Base-by-base conservation (phyloP, 2,113 vertebrate genomes). In the Struthidea cinerea region DNA sequence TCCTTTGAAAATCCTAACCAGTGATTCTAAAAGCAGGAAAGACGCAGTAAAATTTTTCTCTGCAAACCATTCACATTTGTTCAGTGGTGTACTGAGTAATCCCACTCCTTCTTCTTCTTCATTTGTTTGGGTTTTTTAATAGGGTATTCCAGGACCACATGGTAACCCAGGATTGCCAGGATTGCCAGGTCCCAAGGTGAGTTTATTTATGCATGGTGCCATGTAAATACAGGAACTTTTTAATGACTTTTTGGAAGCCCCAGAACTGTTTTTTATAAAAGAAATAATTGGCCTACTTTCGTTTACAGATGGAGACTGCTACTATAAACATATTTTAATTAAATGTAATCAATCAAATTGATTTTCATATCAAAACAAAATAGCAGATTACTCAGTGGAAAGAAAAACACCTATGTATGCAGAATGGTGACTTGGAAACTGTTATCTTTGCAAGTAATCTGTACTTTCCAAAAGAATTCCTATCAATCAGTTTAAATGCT, bases 81-180 rank as follows among this genome's bases (percentile, higher is more conserved):
- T 93, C n/a, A 59, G 37, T 53, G 37, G 11, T 49, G 5, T 70
- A 19, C 76, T 91, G 55, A 86, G 41, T 90, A 90, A 81, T 50
- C 10, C 21, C 8, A 11, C 14, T 78, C 0, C 2, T 57, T 28
- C 9, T 46, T 73, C 7, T 70, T 35, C 60, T 88, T 57, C 30
- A 37, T 68, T 46, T 59, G 22, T 59, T 53, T 61, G 53, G 15
- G 6, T 20, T 77, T 53, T 80, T 95, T 94, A 96, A 21, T 81
- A 99, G 99, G 99, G 99, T 92, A 97, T 98, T 68, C 93, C 98
- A 76, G 99, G 99, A 93, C 98, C 98, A 94, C 98, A 99, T 93
- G 99, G 99, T 97, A 99, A 98, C 93, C 99, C 99, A 75, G 99
- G 99, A 56, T 97, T 98, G 82, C 98, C 98, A 94, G 99, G 99